A percentile compares a stretch with the other conserved stretches of the same genome.
phyloP scores from a whole-genome alignment of 2,113 vertebrate species.

The Corydoras sp. region DNA sequence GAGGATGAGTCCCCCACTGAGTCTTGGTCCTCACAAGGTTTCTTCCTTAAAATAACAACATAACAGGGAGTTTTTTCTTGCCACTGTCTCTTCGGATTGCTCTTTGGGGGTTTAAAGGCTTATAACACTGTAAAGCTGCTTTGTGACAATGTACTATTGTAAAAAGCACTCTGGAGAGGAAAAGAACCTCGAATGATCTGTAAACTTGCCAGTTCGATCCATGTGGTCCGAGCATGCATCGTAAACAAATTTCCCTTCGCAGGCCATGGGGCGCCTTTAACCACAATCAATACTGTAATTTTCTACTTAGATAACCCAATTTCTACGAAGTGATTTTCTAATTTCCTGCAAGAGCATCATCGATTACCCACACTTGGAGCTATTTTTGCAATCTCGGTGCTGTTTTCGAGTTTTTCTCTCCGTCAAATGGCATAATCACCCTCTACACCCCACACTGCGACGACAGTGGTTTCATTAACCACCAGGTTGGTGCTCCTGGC shows the following conservation, averaged over 20 bases:
- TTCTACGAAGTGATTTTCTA: slow-evolving; percentile 57
- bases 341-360: slow-evolving; percentile 63
- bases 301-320: slow-evolving; percentile 66
- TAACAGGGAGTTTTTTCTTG: too few relatives aligned
- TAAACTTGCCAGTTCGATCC: slow-evolving; percentile 13
- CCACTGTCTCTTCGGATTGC: too few relatives aligned
- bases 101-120: too few relatives aligned
- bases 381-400: slow-evolving; percentile 30
- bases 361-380: slow-evolving; percentile 59
- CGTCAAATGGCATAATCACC: slow-evolving; percentile 30
- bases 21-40: too few relatives aligned
- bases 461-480: slow-evolving; percentile 23
- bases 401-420: slow-evolving; percentile 53
- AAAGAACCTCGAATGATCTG: slow-evolving; percentile 1
- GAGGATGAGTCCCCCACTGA: too few relatives aligned
- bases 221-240: slow-evolving; percentile 42
- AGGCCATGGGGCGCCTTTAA: slow-evolving; percentile 42
- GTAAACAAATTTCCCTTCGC: slow-evolving; percentile 52
- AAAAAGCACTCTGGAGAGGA: neutral
- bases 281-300: slow-evolving; percentile 73
- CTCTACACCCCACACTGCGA: slow-evolving; percentile 23
- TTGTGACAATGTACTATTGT: too few relatives aligned
- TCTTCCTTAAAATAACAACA: too few relatives aligned
- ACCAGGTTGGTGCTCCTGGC: slow-evolving; percentile 21
- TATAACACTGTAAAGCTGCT: too few relatives aligned